These are phyloP conservation scores for Choloepus hoffmanni DNA, from an alignment of 2,113 vertebrate genomes.

Conservation along the genomic window DNA sequence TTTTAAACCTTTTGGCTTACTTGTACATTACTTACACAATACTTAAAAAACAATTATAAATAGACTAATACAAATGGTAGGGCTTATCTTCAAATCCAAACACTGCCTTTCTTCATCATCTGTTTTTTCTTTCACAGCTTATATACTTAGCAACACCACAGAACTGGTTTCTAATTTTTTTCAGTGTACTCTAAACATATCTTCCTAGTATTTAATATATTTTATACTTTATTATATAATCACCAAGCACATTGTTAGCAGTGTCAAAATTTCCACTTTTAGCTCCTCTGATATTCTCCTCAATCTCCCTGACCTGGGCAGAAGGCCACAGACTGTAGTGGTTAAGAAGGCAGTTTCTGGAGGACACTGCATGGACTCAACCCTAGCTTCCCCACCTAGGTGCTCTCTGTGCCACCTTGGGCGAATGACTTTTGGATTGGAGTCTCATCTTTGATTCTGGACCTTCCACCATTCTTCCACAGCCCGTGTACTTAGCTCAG, in stretches of 20 bases:
- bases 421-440: not conserved
- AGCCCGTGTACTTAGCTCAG: not conserved
- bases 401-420: not conserved
- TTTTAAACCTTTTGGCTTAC: slow-evolving; percentile 20
- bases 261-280: not conserved
- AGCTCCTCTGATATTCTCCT: not conserved
- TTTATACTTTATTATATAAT: not conserved
- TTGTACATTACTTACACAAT: not conserved
- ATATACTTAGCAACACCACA: not conserved
- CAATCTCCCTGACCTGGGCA: not conserved
- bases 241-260: slow-evolving; percentile 2
- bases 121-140: not conserved
- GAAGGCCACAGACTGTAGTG: rapidly evolving
- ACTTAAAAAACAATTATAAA: not conserved
- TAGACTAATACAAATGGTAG: not conserved
- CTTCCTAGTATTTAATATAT: not conserved
- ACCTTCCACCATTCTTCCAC: not conserved
- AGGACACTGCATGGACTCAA: rapidly evolving
- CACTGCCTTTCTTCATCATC: not conserved
- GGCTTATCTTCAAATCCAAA: not conserved
- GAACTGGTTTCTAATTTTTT: slow-evolving; percentile 8
- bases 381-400: not conserved
- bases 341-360: not conserved
- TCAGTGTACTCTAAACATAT: not conserved
- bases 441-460: not conserved